These are phyloP conservation scores for Trichomalopsis sarcophagae DNA, from an alignment of 1,140 invertebrate genomes.

Conservation along the genomic window DNA sequence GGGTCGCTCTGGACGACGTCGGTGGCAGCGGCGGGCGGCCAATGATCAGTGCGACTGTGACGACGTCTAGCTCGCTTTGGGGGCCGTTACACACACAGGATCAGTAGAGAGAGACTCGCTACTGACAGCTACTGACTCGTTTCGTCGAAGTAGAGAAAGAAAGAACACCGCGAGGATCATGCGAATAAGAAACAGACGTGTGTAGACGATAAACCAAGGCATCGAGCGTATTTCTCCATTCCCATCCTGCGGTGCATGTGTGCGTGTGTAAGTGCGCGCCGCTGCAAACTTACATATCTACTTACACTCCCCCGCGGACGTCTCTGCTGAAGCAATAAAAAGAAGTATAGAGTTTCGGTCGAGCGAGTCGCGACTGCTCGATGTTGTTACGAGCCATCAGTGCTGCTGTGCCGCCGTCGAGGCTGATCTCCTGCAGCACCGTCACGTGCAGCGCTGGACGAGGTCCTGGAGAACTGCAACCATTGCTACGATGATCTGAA, in stretches of 20 bases:
- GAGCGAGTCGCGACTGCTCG: not conserved
- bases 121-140: no score
- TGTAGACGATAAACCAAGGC: not conserved
- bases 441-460: not conserved
- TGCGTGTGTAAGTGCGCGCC: not conserved
- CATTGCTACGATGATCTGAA: slow-evolving; percentile 38
- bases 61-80: not conserved
- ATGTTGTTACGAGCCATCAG: not conserved
- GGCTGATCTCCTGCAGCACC: not conserved
- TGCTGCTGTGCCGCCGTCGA: not conserved
- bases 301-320: no score
- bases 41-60: not conserved
- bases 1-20: slow-evolving; percentile 26
- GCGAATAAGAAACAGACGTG: no score
- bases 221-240: not conserved
- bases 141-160: no score
- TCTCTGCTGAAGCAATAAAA: not conserved
- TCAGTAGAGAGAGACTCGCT: no score
- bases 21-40: not conserved
- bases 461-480: not conserved
- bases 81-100: not conserved
- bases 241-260: not conserved
- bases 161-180: no score
- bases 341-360: not conserved
- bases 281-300: not conserved